Evolutionary conservation across 2,888 invertebrate genomes (phyloP).

Genomic region (Craniophora ligustri): DNA sequence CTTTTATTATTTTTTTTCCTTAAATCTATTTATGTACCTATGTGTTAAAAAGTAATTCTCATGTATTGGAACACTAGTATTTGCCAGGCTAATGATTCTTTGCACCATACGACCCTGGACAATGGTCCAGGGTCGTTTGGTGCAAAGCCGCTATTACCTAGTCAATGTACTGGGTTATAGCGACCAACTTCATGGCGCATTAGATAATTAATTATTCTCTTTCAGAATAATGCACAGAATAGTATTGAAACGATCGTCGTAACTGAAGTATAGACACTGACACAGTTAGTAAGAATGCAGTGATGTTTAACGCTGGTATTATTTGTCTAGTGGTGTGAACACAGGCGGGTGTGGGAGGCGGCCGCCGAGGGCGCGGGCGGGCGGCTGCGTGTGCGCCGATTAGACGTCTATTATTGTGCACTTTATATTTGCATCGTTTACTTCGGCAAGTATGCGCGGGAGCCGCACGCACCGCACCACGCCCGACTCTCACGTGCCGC

Average conservation of each 20-base stretch:
- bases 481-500: not conserved
- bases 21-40: too few species aligned
- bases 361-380: slow-evolving; percentile 8
- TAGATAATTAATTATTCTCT: too few species aligned
- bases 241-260: slow-evolving; percentile 4
- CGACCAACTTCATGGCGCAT: not conserved
- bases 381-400: slow-evolving; percentile 12
- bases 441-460: slow-evolving; percentile 14
- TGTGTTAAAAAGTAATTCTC: too few species aligned
- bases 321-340: slow-evolving; percentile 22
- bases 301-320: slow-evolving; percentile 28
- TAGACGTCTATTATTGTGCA: slow-evolving; percentile 46
- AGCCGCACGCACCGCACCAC: not conserved
- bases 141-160: too few species aligned
- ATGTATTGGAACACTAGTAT: not conserved
- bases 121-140: too few species aligned
- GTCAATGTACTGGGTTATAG: not conserved
- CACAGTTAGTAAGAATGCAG: slow-evolving; percentile 21
- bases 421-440: slow-evolving; percentile 42
- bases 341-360: slow-evolving; percentile 28
- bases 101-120: not conserved
- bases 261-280: slow-evolving; percentile 2
- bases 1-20: too few species aligned
- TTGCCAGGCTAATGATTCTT: not conserved
- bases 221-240: not conserved